Evolutionary conservation across 2,888 invertebrate species (phyloP).

Genomic region (Syritta pipiens): DNA sequence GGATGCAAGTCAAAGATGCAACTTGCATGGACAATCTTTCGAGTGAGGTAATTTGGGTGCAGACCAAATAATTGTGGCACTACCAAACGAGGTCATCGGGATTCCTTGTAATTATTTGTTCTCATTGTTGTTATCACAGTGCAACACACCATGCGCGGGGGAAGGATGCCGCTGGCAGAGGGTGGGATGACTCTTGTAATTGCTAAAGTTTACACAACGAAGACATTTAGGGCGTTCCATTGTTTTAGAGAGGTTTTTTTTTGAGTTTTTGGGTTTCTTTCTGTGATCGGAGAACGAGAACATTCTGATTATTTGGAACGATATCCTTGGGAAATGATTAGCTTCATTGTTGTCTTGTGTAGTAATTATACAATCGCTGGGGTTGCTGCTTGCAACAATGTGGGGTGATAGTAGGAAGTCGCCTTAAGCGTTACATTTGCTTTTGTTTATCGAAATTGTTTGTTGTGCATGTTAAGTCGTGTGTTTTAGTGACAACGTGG

Average conservation of each 20-base stretch:
- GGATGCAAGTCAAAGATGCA: constrained; percentile 65
- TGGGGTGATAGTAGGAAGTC: no score
- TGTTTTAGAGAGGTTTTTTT: constrained; percentile 29
- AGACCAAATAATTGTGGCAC: constrained; percentile 66
- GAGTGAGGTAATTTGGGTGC: constrained; percentile 68
- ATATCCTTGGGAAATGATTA: constrained; percentile 50
- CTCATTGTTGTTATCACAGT: constrained; percentile 53
- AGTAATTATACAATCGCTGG: constrained; percentile 7
- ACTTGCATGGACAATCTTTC: constrained; percentile 58
- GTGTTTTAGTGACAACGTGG: no score
- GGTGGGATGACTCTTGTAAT: constrained; percentile 42
- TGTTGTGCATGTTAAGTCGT: no score
- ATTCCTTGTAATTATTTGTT: constrained; percentile 64
- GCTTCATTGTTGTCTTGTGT: constrained; percentile 24
- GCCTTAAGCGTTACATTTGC: no score
- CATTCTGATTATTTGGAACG: constrained; percentile 32
- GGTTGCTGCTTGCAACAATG: no score
- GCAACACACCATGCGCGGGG: constrained; percentile 6
- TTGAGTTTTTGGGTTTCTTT: not conserved
- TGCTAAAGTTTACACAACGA: constrained; percentile 60
- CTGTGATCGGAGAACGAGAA: constrained; percentile 23
- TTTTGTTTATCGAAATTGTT: no score
- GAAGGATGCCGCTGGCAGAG: not conserved
- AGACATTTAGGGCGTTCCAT: constrained; percentile 48
- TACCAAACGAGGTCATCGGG: constrained; percentile 63